A percentile compares a stretch with the other conserved stretches of the same genome.
Conservation (phyloP, 2,888 invertebrate genomes). For the Spodoptera picta region DNA sequence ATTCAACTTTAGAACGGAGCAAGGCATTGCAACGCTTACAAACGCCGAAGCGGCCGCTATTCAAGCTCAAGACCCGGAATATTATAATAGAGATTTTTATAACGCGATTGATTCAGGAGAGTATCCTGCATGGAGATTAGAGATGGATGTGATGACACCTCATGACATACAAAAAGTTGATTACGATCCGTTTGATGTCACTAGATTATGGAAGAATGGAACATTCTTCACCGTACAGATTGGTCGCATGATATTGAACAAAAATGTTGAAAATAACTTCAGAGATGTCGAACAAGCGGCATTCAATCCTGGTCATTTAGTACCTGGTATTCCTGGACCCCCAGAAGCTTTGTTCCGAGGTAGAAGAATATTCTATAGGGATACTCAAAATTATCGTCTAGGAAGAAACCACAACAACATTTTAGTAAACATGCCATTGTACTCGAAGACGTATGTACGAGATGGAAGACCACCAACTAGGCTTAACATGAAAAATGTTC, state of each 20-base stretch:
- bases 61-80: constrained; percentile 93
- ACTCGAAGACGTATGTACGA: constrained; percentile 59
- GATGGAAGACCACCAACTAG: constrained; percentile 61
- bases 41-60: constrained; percentile 90
- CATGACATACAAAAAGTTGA: constrained; percentile 72
- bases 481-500: constrained; percentile 57
- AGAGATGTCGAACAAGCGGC: constrained; percentile 85
- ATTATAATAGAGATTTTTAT: constrained; percentile 93
- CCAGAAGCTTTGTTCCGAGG: constrained; percentile 86
- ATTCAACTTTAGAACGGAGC: constrained; percentile 96
- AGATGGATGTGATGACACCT: constrained; percentile 78
- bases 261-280: constrained; percentile 84
- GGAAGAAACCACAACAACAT: constrained; percentile 64
- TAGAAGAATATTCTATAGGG: constrained; percentile 83
- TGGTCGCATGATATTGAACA: constrained; percentile 82
- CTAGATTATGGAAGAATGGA: constrained; percentile 78
- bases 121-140: constrained; percentile 81
- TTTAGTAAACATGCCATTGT: constrained; percentile 58
- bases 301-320: constrained; percentile 74
- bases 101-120: constrained; percentile 93
- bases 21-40: constrained; percentile 93
- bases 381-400: constrained; percentile 83
- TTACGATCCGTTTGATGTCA: constrained; percentile 83
- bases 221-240: constrained; percentile 84
- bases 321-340: constrained; percentile 84